Evolutionary conservation across 2,113 vertebrate species (phyloP).

Genomic region (Ctenodactylus gundi): DNA sequence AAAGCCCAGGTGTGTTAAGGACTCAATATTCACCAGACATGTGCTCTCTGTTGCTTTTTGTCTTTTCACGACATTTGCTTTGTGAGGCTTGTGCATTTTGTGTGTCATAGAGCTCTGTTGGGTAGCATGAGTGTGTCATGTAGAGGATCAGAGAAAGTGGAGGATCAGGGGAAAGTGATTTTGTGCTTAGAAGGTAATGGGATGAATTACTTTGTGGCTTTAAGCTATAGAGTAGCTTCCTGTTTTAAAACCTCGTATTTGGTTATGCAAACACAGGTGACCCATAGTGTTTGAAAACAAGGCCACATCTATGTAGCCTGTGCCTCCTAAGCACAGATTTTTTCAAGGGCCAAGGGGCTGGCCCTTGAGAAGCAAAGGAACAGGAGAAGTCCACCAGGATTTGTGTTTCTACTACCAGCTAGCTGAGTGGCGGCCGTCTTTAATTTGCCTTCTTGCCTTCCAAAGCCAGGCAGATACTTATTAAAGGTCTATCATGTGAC

Average conservation of each 20-base stretch:
- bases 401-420: background rate
- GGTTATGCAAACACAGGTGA: background rate
- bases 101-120: background rate
- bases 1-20: background rate
- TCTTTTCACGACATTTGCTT: fast-evolving
- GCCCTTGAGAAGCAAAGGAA: background rate
- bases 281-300: background rate
- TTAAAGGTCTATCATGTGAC: fast-evolving
- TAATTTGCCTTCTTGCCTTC: background rate
- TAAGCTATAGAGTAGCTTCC: background rate
- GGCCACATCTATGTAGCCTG: background rate
- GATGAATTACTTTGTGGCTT: background rate
- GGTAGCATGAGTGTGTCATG: background rate
- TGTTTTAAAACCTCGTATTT: background rate
- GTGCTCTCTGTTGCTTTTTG: background rate
- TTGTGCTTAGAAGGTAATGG: background rate
- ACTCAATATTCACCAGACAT: background rate
- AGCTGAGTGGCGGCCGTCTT: background rate
- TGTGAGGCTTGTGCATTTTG: background rate
- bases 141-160: background rate
- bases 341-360: background rate
- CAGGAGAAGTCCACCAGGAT: background rate
- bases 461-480: background rate
- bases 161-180: background rate
- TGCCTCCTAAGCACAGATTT: background rate